Base-by-base conservation (phyloP, 2,113 vertebrate genomes). In the Oenanthe oenanthe region DNA sequence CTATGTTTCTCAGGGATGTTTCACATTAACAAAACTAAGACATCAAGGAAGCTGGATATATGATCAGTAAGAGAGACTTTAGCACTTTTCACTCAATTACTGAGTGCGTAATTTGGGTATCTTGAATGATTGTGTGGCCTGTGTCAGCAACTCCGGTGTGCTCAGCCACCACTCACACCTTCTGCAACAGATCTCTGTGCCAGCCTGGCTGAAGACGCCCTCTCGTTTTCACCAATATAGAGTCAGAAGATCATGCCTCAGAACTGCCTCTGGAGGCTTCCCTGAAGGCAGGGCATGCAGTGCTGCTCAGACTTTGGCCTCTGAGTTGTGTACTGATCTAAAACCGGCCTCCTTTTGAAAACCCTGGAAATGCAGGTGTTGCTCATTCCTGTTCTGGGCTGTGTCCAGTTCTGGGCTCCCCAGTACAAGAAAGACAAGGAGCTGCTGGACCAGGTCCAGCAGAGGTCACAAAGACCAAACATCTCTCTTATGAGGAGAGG, bases 341-440 rank as follows among this genome's bases (percentile, higher is more conserved):
- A 38, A 60, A 4, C 8, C 4, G 18, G 5, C 31, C 17, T 31
- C 15, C 22, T 9, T 18, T 36, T 20, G 17, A 26, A 73, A 57
- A 9, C 36, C 14, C 12, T 12, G 8, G 36, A 43, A 54, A 63
- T 0, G 0, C 17, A 20, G 16, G 9, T 29, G 32, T 48, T 1
- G 2, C 31, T 36, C 40, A 6, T 15, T 17, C 18, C 26, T 17
- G 1, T 13, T 51, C 13, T 14, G 28, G n/a, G n/a, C 53, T 47
- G 9, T 31, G 32, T 25, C 38, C 4, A 4, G 7, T 14, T 60
- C 43, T 40, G 53, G 45, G 54, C 24, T 66, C n/a, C 60, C n/a
- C 77, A 34, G 3, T 7, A 31, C 19, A 53, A 21, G 21, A 58
- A 58, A 38, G 53, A 67, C n/a, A 54, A 31, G 47, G 38, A 47